These are phyloP conservation scores for Lacerta bilineata DNA, from an alignment of 2,797 vertebrate genomes.

Conservation along the genomic window DNA sequence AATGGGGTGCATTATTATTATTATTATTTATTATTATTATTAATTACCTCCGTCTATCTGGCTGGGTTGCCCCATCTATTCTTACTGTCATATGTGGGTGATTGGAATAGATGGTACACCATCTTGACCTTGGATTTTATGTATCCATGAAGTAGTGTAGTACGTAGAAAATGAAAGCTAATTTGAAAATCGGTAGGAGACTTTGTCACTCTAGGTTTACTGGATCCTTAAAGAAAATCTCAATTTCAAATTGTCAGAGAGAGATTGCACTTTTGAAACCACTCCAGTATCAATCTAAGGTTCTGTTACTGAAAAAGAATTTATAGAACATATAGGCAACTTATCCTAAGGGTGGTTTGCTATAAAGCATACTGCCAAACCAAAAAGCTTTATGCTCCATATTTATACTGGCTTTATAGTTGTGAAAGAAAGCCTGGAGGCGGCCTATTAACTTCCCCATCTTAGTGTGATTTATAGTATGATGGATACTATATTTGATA, in stretches of 20 bases:
- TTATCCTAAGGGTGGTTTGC: conserved; percentile 3
- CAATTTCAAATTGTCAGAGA: neutral
- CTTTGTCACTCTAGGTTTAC: neutral
- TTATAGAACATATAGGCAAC: conserved; percentile 5
- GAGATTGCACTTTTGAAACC: conserved; percentile 6
- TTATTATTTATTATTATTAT: neutral
- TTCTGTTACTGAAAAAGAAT: conserved; percentile 8
- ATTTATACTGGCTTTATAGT: conserved; percentile 27
- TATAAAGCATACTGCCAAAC: conserved; percentile 33
- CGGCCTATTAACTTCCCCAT: conserved; percentile 24
- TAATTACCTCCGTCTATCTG: no score
- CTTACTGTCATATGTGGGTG: neutral
- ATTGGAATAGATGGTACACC: neutral
- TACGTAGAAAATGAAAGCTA: neutral
- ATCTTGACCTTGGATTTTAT: conserved; percentile 10
- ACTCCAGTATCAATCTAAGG: neutral
- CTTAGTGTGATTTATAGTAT: conserved; percentile 27
- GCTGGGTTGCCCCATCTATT: neutral
- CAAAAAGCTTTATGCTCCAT: conserved; percentile 22
- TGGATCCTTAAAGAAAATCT: neutral
- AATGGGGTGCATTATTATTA: neutral
- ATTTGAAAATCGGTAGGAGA: neutral
- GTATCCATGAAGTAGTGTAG: neutral
- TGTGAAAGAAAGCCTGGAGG: conserved; percentile 24
- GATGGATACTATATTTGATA: conserved; percentile 24